Evolutionary conservation across 2,797 vertebrate genomes (phyloP), one percentile per base, ranked within the genome.

Genomic region (Sarcoramphus papa): DNA sequence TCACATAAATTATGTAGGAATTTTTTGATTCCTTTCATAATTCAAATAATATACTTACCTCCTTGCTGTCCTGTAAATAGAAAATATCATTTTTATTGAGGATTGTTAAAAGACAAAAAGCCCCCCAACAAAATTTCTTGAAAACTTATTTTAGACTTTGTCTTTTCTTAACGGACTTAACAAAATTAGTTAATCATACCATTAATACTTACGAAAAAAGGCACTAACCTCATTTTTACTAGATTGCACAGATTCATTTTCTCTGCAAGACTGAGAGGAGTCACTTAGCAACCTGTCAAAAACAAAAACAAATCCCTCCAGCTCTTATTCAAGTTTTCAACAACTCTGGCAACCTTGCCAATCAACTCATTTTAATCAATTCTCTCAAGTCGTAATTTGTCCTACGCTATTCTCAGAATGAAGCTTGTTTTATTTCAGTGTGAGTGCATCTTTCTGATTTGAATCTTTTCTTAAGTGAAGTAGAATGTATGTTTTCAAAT

Each of bases 281-380:
- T 98, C 98, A 93, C 97, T 99, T 96, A 99, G 98, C 98, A 99
- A 98, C 98, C 99, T 99, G 97, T 67, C 97, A 95, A 95, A 90
- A 96, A 97, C 95, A 62, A 60, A 95, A 95, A n/a, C 95, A 95
- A 95, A 82, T 43, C 82, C 88, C 48, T 88, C 84, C 81, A 97
- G 93, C 60, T 95, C 48, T 93, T 93, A 90, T 59, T 94, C 79
- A 90, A 79, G 92, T 96, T 97, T 96, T 96, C 77, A 96, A 51
- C 83, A 96, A 95, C 76, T 95, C 78, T 75, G 77, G 87, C 47
- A 93, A 65, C 37, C 37, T 84, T 93, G 68, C 60, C 84, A 90
- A 82, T 88, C 86, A 93, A 81, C 41, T 78, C 24, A 82, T 88
- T 94, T 96, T 91, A 92, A 93, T 91, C 23, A 91, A 69, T 93